phyloP scores from a whole-genome alignment of 2,888 invertebrate genomes.

The Adineta ricciae region DNA sequence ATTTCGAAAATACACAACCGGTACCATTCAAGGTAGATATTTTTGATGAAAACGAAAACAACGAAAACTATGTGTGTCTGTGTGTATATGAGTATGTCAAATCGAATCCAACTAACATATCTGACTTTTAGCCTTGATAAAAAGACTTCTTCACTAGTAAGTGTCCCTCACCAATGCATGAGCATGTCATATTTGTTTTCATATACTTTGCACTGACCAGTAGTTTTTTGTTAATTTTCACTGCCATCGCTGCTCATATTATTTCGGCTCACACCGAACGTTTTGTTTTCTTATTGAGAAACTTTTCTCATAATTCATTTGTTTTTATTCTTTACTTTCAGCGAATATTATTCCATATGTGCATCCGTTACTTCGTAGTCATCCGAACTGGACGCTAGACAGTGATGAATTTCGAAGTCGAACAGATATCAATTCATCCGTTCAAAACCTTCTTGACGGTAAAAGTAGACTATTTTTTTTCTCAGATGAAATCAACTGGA shows the following conservation, averaged over 20 bases:
- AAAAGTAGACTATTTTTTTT: too few relatives aligned
- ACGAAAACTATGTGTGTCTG: not conserved
- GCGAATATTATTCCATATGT: not conserved
- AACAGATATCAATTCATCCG: not conserved
- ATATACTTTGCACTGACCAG: not conserved
- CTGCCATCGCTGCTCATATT: not conserved
- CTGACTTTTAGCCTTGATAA: not conserved
- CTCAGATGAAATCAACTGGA: too few relatives aligned
- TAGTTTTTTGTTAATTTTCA: not conserved
- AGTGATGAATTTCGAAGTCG: slow-evolving; percentile 2
- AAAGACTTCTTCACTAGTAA: not conserved
- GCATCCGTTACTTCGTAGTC: slow-evolving; percentile 8
- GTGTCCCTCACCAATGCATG: not conserved
- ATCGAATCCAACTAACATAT: not conserved
- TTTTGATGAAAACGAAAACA: too few relatives aligned
- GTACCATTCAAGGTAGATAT: not conserved
- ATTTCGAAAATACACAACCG: not conserved
- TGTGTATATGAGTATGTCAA: not conserved
- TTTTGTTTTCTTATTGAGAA: not conserved
- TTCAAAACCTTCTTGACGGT: slow-evolving; percentile 11
- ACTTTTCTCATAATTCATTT: too few relatives aligned
- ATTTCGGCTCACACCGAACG: not conserved
- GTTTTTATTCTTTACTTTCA: not conserved
- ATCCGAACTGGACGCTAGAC: slow-evolving; percentile 1
- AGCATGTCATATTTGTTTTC: not conserved